Evolutionary conservation across 1,140 invertebrate species (phyloP).

Genomic region (Diorhabda sublineata): DNA sequence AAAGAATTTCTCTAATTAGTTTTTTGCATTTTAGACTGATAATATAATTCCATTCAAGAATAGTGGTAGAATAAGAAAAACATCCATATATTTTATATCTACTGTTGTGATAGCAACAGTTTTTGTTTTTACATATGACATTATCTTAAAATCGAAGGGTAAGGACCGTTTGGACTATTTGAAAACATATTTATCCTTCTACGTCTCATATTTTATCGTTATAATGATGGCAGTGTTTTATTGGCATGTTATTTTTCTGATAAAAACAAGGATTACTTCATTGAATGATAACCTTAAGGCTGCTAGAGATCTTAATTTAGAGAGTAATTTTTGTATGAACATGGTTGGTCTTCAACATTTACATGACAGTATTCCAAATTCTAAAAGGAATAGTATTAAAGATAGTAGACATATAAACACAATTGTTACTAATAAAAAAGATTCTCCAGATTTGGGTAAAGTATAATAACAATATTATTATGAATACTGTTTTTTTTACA

Average conservation of each 20-base stretch:
- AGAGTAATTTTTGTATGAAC: no score
- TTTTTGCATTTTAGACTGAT: not conserved
- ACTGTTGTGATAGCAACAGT: not conserved
- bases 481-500: no score
- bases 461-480: no score
- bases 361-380: no score
- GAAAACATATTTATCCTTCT: not conserved
- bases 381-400: no score
- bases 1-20: not conserved
- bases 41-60: conserved; percentile 7
- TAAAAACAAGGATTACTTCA: conserved; percentile 2
- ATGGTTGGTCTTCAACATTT: no score
- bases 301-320: no score
- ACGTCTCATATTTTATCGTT: not conserved
- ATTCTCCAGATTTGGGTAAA: no score
- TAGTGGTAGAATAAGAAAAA: not conserved
- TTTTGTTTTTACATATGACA: conserved; percentile 5
- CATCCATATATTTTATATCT: conserved; percentile 1
- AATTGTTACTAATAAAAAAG: no score
- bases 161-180: not conserved
- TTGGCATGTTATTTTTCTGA: conserved; percentile 8
- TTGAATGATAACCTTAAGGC: not conserved
- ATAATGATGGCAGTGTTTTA: conserved; percentile 1
- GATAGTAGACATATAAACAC: no score
- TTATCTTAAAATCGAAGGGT: not conserved